Percentiles rank a stretch among this genome's conserved stretches.
phyloP scores from a whole-genome alignment of 30 jellyfish, hydroid and myxozoan species.

The Rhopilema esculentum region DNA sequence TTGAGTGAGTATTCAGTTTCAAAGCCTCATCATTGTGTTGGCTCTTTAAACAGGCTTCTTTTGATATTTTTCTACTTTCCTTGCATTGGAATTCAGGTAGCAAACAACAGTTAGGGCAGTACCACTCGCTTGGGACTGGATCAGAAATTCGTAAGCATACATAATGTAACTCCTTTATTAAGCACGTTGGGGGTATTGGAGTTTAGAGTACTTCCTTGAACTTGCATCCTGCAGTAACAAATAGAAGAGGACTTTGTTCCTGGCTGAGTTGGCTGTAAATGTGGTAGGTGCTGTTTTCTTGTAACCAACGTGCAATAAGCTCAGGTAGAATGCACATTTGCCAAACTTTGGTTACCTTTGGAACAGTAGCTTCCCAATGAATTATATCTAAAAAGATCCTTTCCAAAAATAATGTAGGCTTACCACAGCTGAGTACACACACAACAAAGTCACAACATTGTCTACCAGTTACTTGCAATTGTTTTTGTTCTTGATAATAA shows the following conservation, averaged over 20 bases:
- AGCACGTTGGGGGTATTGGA: slow-evolving; percentile 24
- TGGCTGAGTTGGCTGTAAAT: slow-evolving; percentile 6
- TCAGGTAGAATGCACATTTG: slow-evolving; percentile 41
- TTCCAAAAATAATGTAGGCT: slow-evolving; percentile 9
- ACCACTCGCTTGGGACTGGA: slow-evolving; percentile 33
- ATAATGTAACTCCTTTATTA: slow-evolving; percentile 13
- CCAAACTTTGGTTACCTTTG: slow-evolving; percentile 41
- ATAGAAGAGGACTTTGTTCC: background rate
- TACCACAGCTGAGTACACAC: slow-evolving; percentile 4
- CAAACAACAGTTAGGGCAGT: slow-evolving; percentile 28
- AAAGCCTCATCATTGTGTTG: slow-evolving; percentile 17
- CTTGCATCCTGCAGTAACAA: slow-evolving; percentile 27
- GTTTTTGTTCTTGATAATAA: slow-evolving; percentile 54
- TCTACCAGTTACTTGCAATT: slow-evolving; percentile 29
- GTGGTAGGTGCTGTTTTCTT: slow-evolving; percentile 5
- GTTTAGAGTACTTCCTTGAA: slow-evolving; percentile 11
- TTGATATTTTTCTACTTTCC: slow-evolving; percentile 6
- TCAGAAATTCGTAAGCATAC: slow-evolving; percentile 23
- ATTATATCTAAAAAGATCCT: slow-evolving; percentile 16
- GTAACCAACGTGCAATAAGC: slow-evolving; percentile 46
- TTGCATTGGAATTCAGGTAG: slow-evolving; percentile 2
- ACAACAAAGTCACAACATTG: slow-evolving; percentile 60
- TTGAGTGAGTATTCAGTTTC: slow-evolving; percentile 3
- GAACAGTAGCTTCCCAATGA: slow-evolving; percentile 31
- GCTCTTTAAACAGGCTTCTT: background rate